Percentiles rank a stretch among this genome's conserved stretches.
phyloP scores from a whole-genome alignment of 1,140 invertebrate species.

The Lepeophtheirus salmonis region DNA sequence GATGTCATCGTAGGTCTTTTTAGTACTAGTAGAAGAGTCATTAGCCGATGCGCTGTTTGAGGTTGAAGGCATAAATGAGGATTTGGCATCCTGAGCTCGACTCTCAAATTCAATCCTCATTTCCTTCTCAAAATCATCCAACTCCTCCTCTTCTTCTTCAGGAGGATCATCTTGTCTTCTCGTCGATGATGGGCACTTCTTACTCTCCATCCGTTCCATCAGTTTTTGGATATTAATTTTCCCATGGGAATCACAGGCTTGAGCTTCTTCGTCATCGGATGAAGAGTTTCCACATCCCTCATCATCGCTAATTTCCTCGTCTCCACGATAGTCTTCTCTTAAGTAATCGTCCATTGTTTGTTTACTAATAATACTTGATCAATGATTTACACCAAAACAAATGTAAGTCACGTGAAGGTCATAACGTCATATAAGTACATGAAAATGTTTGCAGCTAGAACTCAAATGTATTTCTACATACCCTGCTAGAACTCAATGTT shows the following conservation, averaged over 20 bases:
- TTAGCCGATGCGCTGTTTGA: background rate
- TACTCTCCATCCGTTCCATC: background rate
- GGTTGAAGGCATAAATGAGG: background rate
- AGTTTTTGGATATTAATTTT: background rate
- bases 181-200: background rate
- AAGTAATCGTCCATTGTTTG: background rate
- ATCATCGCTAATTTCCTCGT: background rate
- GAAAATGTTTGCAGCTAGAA: no score
- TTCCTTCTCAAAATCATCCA: slow-evolving; percentile 20
- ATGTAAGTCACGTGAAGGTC: no score
- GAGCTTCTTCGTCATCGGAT: background rate
- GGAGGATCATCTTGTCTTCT: background rate
- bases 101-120: slow-evolving; percentile 17
- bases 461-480: no score
- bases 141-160: background rate
- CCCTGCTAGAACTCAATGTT: no score
- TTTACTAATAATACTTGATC: no score
- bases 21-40: background rate
- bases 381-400: no score
- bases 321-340: background rate
- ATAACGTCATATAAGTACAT: background rate
- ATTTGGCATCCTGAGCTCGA: background rate
- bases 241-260: background rate
- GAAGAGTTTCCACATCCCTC: background rate
- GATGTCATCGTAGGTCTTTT: slow-evolving; percentile 28